Base-by-base conservation (phyloP, 2,888 invertebrate genomes). In the Pachymerium ferrugineum region DNA sequence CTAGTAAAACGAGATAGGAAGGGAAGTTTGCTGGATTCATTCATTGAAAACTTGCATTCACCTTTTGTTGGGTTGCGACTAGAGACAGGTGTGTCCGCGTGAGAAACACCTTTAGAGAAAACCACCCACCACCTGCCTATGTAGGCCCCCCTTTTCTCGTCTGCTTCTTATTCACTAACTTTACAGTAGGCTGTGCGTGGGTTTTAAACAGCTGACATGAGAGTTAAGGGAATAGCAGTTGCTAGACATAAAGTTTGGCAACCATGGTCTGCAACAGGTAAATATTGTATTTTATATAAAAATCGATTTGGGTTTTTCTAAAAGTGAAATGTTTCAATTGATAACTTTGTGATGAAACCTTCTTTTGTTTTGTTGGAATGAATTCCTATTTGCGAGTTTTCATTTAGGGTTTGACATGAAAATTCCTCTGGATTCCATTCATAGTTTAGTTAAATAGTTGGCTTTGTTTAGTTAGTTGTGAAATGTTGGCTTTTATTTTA, bases 181-280 rank as follows among this genome's bases (percentile, higher is more conserved):
- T 25, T 5, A 54, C 22, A 54, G 25, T 25, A 12, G 54, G n/a
- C n/a, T 35, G 35, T 54, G 54, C 54, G 19, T 54, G 54, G 54
- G 54, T 54, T 54, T 54, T 54, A 54, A 54, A 54, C 54, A 54
- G 54, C 54, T 54, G 69, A 33, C 30, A 69, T 69, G 69, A 30
- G 69, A 69, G 69, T 69, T 10, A 33, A 30, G 69, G 69, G 33
- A 33, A 33, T 30, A 16, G 69, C 69, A 3, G 19, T 30, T 10
- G 69, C 69, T 12, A 1, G 31, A 69, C 69, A 33, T 14, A 69
- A 69, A 29, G 69, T 75, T 31, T 75, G 75, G 75, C 75, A 75
- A 67, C 75, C 75, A 6, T 75, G 75, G 75, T 75, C 71, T 28
- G 73, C 71, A 70, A 54, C 38, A 16, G 73, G 73, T 75, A 73